Conservation (phyloP, 2,113 vertebrate species). For the Bufo gargarizans region DNA sequence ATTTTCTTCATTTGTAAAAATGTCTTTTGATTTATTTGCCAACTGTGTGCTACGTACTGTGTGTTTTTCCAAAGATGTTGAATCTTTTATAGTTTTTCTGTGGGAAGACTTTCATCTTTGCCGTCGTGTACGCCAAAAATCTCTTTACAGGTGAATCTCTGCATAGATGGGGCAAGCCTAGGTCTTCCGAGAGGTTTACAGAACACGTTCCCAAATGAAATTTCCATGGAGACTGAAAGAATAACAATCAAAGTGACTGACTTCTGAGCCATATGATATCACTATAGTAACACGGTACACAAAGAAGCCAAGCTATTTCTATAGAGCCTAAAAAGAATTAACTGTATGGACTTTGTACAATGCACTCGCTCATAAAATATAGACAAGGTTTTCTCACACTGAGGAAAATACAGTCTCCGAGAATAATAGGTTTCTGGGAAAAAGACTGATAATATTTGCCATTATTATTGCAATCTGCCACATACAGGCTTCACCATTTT, state of each 20-base stretch:
- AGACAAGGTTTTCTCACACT: conserved; percentile 4
- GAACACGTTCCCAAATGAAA: conserved; percentile 69
- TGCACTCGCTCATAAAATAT: conserved; percentile 30
- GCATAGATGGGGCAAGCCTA: conserved; percentile 62
- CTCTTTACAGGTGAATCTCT: conserved; percentile 61
- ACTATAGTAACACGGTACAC: conserved; percentile 77
- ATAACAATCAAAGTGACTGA: conserved; percentile 72
- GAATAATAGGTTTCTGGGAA: conserved; percentile 1
- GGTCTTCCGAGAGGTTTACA: conserved; percentile 64
- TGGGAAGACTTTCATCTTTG: conserved; percentile 45
- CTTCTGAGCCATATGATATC: conserved; percentile 72
- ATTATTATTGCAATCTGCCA: conserved; percentile 24
- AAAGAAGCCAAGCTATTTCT: conserved; percentile 61
- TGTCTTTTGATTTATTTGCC: conserved; percentile 1
- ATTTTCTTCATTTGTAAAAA: background rate
- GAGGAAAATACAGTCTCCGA: conserved; percentile 10
- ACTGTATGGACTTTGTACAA: conserved; percentile 14
- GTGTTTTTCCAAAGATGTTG: conserved; percentile 9
- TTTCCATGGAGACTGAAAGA: conserved; percentile 75
- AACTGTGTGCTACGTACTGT: background rate
- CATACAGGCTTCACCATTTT: background rate
- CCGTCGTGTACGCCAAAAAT: conserved; percentile 61
- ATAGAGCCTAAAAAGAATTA: conserved; percentile 32
- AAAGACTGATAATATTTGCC: conserved; percentile 9
- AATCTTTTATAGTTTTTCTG: conserved; percentile 59